A percentile compares a stretch with the other conserved stretches of the same genome.
Conservation (phyloP, 2,797 vertebrate species). For the Epinephelus coioides region DNA sequence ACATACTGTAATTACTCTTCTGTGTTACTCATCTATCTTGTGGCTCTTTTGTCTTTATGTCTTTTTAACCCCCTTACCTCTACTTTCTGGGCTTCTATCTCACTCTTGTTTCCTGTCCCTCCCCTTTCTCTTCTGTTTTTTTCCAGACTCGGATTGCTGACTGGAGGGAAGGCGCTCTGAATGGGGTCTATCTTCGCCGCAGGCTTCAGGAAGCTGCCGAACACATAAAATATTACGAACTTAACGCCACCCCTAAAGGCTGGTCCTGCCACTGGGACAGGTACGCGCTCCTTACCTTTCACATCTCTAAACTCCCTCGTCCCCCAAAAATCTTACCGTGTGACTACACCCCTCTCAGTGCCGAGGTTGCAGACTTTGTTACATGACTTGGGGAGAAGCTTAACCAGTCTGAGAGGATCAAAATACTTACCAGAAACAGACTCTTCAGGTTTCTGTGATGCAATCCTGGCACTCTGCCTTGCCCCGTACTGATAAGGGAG, state of each 20-base stretch:
- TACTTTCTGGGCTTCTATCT: constrained; percentile 18
- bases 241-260: constrained; percentile 99
- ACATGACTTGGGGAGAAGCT: constrained; percentile 82
- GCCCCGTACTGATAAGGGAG: constrained; percentile 76
- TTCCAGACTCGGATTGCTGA: constrained; percentile 96
- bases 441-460: constrained; percentile 78
- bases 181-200: constrained; percentile 98
- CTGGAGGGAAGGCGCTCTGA: constrained; percentile 98
- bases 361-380: constrained; percentile 79
- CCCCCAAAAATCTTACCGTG: constrained; percentile 77
- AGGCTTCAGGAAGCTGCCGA: constrained; percentile 98
- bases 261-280: constrained; percentile 99
- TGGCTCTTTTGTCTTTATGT: constrained; percentile 14
- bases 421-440: constrained; percentile 78
- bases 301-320: constrained; percentile 87
- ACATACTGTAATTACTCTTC: constrained; percentile 51
- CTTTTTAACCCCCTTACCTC: constrained; percentile 6
- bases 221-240: constrained; percentile 99
- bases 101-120: not conserved
- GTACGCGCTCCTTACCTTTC: constrained; percentile 96
- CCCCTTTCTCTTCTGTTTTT: not conserved
- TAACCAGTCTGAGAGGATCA: constrained; percentile 78
- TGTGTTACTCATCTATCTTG: constrained; percentile 40
- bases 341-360: constrained; percentile 74
- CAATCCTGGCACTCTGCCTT: constrained; percentile 71